A percentile compares a stretch with the other conserved stretches of the same genome.
Evolutionary conservation across 2,113 vertebrate species (phyloP).

Genomic region (Poeciliopsis turrubarensis): DNA sequence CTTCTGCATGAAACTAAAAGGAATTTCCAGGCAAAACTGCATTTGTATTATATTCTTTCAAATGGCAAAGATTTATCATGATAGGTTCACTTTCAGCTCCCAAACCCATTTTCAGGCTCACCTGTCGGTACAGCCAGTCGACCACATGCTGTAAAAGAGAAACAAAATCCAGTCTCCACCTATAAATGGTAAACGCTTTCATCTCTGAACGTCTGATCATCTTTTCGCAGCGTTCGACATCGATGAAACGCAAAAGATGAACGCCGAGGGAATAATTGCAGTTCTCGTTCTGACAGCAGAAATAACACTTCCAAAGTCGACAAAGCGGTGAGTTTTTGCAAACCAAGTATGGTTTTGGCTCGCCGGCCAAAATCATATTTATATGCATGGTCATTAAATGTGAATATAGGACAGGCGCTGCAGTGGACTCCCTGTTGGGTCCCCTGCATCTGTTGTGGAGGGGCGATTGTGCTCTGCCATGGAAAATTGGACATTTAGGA

Average conservation of each 20-base stretch:
- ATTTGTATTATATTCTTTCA: too few relatives aligned
- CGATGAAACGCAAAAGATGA: slow-evolving; percentile 7
- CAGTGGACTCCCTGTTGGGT: slow-evolving; percentile 66
- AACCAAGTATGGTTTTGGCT: slow-evolving; percentile 8
- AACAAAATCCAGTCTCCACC: slow-evolving; percentile 1
- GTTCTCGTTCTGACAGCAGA: slow-evolving; percentile 14
- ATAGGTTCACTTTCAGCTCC: too few relatives aligned
- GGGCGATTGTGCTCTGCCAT: slow-evolving; percentile 62
- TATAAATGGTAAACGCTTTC: slow-evolving; percentile 15
- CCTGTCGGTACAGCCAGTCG: slow-evolving; percentile 22
- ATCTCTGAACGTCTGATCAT: slow-evolving; percentile 4
- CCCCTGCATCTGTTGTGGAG: slow-evolving; percentile 74
- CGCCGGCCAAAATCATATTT: slow-evolving; percentile 32
- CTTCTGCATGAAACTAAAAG: too few relatives aligned
- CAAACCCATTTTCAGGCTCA: slow-evolving; percentile 12
- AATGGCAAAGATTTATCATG: too few relatives aligned
- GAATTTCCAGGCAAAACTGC: too few relatives aligned
- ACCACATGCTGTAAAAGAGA: slow-evolving; percentile 22
- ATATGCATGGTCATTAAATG: slow-evolving; percentile 53
- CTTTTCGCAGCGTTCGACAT: slow-evolving; percentile 3
- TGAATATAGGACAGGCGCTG: slow-evolving; percentile 62
- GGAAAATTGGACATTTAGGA: slow-evolving; percentile 80
- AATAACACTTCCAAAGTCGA: slow-evolving; percentile 10
- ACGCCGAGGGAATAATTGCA: slow-evolving; percentile 18
- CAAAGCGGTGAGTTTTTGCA: slow-evolving; percentile 9